These are phyloP conservation scores for Antrozous pallidus DNA, from an alignment of 2,797 vertebrate genomes.

Conservation along the genomic window DNA sequence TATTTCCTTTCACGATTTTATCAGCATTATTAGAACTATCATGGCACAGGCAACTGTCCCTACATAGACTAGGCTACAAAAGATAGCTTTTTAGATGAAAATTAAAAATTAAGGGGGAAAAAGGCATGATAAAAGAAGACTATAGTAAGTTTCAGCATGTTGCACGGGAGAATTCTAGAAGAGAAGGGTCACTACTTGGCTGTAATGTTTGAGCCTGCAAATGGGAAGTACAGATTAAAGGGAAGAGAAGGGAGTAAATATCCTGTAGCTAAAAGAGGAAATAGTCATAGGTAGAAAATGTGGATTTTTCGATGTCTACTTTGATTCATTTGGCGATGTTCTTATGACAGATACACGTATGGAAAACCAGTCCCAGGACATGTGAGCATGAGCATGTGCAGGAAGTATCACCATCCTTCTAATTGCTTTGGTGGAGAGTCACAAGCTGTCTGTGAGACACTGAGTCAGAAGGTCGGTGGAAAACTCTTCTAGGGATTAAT, in stretches of 20 bases:
- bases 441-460: conserved; percentile 78
- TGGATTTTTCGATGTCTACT: neutral
- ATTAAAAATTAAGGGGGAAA: neutral
- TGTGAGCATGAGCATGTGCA: conserved; percentile 75
- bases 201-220: neutral
- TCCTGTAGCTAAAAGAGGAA: neutral
- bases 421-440: conserved; percentile 68
- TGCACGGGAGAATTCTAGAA: neutral
- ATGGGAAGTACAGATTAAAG: neutral
- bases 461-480: conserved; percentile 77
- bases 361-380: conserved; percentile 82
- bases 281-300: neutral
- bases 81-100: neutral
- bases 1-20: neutral
- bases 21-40: neutral
- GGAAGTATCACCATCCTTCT: conserved; percentile 42
- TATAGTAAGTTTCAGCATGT: neutral
- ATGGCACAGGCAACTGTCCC: neutral
- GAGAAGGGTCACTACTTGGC: neutral
- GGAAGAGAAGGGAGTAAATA: neutral
- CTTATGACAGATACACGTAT: conserved; percentile 81
- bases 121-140: neutral
- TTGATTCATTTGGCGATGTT: neutral
- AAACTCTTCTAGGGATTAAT: neutral
- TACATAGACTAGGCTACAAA: neutral